Conservation (phyloP, 2,113 vertebrate species). For the Hemicordylus capensis region DNA sequence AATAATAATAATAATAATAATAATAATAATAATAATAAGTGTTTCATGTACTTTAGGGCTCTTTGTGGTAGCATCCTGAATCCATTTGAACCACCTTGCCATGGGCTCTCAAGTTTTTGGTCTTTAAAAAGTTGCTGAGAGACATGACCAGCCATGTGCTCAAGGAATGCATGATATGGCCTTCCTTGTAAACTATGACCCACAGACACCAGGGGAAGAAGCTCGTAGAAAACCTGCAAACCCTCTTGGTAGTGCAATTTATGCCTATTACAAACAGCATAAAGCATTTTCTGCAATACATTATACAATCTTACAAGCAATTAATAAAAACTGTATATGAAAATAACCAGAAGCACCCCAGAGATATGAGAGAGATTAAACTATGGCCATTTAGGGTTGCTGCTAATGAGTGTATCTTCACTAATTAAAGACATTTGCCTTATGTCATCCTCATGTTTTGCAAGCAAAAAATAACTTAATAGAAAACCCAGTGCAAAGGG, state of each 20-base stretch:
- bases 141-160: not conserved
- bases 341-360: not conserved
- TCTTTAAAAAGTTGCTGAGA: not conserved
- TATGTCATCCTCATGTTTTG: not conserved
- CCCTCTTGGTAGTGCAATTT: constrained; percentile 13
- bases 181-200: constrained; percentile 76
- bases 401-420: not conserved
- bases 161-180: not conserved
- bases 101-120: not conserved
- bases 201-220: constrained; percentile 69
- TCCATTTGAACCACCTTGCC: not conserved
- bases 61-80: not conserved
- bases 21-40: no score
- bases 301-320: constrained; percentile 28
- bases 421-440: not conserved
- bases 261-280: constrained; percentile 1
- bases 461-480: not conserved
- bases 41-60: not conserved
- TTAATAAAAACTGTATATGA: not conserved
- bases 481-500: constrained; percentile 37
- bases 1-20: no score
- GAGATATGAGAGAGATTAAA: constrained; percentile 25
- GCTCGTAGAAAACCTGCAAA: constrained; percentile 62
- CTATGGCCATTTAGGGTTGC: not conserved
- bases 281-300: constrained; percentile 26